These are phyloP conservation scores for Diarsia mendica DNA, from an alignment of 2,888 invertebrate genomes.

Conservation along the genomic window DNA sequence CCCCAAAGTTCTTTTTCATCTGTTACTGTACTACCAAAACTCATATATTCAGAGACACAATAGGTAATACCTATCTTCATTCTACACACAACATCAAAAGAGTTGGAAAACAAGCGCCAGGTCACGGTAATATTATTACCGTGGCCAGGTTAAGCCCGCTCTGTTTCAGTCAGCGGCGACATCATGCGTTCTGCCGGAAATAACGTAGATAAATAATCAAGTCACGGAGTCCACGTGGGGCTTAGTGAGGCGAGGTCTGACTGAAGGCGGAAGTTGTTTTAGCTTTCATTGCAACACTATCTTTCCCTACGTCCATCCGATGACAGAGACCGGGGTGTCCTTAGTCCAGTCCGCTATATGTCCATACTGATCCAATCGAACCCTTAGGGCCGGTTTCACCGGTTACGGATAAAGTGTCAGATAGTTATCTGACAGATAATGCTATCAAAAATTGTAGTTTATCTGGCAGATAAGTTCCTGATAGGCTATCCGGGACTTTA, in stretches of 20 bases:
- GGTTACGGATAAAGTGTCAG: too few species aligned
- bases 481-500: too few species aligned
- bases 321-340: too few species aligned
- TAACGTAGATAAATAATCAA: slow-evolving; percentile 50
- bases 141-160: slow-evolving; percentile 2
- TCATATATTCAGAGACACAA: too few species aligned
- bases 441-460: too few species aligned
- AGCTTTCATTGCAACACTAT: neutral
- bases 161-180: slow-evolving; percentile 16
- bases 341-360: too few species aligned
- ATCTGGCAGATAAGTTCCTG: too few species aligned
- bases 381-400: too few species aligned
- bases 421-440: too few species aligned
- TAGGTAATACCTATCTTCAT: neutral
- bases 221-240: slow-evolving; percentile 45
- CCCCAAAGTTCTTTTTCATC: neutral
- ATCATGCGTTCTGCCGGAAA: slow-evolving; percentile 44
- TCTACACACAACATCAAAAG: neutral
- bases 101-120: slow-evolving; percentile 14
- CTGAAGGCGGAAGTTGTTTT: neutral
- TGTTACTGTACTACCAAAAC: neutral
- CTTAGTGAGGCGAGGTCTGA: neutral
- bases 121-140: too few species aligned
- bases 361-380: too few species aligned
- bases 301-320: neutral